These are phyloP conservation scores for Lochmaea crataegi DNA, from an alignment of 2,888 invertebrate species.

Conservation along the genomic window DNA sequence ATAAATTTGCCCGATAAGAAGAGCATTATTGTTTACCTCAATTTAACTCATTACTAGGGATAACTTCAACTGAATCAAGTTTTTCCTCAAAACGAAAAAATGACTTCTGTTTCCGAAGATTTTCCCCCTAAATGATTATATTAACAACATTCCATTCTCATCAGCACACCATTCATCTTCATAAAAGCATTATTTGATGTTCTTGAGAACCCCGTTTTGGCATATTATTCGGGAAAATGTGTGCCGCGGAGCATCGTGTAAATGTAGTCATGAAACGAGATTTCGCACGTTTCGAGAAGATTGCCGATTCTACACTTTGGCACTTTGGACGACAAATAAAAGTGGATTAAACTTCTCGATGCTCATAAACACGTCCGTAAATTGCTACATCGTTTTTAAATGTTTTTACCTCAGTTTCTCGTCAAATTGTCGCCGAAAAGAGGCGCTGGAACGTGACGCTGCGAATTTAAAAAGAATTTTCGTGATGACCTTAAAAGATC, in stretches of 20 bases:
- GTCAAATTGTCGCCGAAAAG: conserved; percentile 1
- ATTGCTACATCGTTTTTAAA: conserved; percentile 41
- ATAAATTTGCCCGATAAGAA: too few species aligned
- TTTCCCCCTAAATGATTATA: conserved; percentile 26
- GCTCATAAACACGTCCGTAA: conserved; percentile 45
- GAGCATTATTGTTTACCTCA: too few species aligned
- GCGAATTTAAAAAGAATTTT: conserved; percentile 18
- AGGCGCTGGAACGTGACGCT: background rate
- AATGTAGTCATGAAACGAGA: conserved; percentile 42
- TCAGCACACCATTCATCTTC: conserved; percentile 29
- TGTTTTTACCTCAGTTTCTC: conserved; percentile 27
- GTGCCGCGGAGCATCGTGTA: conserved; percentile 29
- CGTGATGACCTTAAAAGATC: background rate
- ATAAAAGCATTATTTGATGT: conserved; percentile 39
- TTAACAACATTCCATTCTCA: conserved; percentile 32
- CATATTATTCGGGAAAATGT: conserved; percentile 36
- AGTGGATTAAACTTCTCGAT: conserved; percentile 47
- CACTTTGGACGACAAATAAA: conserved; percentile 50
- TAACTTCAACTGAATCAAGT: background rate
- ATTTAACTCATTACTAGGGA: too few species aligned
- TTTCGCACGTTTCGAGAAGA: conserved; percentile 47
- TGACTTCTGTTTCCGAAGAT: conserved; percentile 6
- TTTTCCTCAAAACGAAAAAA: background rate
- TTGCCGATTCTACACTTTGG: conserved; percentile 46
- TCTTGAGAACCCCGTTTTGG: conserved; percentile 24